Conservation (phyloP, 1,140 invertebrate genomes). For the Cherax destructor region DNA sequence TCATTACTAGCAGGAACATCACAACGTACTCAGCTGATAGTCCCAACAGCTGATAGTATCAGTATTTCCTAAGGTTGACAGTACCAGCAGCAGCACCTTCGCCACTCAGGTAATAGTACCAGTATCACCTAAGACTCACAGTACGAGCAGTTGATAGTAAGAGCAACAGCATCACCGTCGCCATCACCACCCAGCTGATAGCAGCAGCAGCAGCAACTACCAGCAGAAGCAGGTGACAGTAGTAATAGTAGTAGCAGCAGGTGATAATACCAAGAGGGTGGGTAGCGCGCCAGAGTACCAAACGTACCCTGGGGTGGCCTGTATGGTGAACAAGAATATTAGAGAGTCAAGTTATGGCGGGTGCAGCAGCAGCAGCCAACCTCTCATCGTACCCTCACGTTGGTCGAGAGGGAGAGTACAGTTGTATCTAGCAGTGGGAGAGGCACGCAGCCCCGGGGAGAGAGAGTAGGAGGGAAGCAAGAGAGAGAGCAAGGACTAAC, state of each 20-base stretch:
- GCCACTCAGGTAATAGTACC: too few relatives aligned
- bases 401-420: slow-evolving; percentile 11
- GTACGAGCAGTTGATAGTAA: too few relatives aligned
- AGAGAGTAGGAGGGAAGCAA: not conserved
- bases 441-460: not conserved
- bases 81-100: too few relatives aligned
- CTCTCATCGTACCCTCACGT: not conserved
- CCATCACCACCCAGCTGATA: too few relatives aligned
- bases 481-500: slow-evolving; percentile 3
- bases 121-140: too few relatives aligned
- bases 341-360: slow-evolving; percentile 33
- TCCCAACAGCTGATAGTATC: too few relatives aligned
- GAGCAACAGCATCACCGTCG: too few relatives aligned
- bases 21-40: too few relatives aligned
- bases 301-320: slow-evolving; percentile 30
- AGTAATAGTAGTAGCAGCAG: not conserved
- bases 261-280: slow-evolving; percentile 16
- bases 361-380: not conserved
- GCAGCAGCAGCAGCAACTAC: too few relatives aligned
- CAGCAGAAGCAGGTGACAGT: too few relatives aligned
- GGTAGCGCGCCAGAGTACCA: slow-evolving; percentile 35
- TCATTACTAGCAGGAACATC: too few relatives aligned
- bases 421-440: slow-evolving; percentile 19
- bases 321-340: slow-evolving; percentile 42
- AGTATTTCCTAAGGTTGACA: too few relatives aligned